Base-by-base conservation (phyloP, 2,888 invertebrate genomes). In the Adelognathus sp. region DNA sequence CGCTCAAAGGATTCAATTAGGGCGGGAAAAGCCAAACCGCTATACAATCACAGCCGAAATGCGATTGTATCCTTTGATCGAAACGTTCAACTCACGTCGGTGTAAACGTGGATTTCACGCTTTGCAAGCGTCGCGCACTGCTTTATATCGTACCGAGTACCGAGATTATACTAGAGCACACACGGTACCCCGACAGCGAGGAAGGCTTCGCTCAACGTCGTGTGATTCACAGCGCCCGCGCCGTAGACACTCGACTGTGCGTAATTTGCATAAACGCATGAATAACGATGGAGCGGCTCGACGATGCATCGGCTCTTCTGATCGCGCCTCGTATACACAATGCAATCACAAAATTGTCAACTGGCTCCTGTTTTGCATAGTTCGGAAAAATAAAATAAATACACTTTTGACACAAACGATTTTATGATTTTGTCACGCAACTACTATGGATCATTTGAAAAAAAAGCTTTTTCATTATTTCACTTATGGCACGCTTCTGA, bases 181-280 rank as follows among this genome's bases (percentile, higher is more conserved):
- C 33, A 33, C 44, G 44, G n/a, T 63, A 79, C 33, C 50, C 41
- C 54, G 67, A 39, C 50, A 56, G 56, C 50, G 54, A 46, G 31
- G 24, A 44, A 56, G 33, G 33, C 56, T 46, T 63, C 64, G 29
- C 39, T 21, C 31, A 50, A 64, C 61, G 33, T 72, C 66, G 64
- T 54, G 79, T 56, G 70, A 67, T 46, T 64, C 66, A 29, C 69
- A n/a, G 78, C 69, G 64, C 60, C 66, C 41, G 67, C 56, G 67
- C 58, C n/a, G 58, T 29, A 56, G 44, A 52, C 71, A 54, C 54
- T 61, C 52, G 27, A 31, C 67, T 75, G 46, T 67, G 56, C 56
- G 71, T 33, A 60, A 79, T 79, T 75, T 79, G 66, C 71, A 79
- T 75, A 70, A 75, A 75, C 71, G 61, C 66, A 67, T 71, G 79